Percentiles rank a stretch among this genome's conserved stretches.
These are phyloP conservation scores for Nomada fucata DNA, from an alignment of 2,888 invertebrate genomes.

Conservation along the genomic window DNA sequence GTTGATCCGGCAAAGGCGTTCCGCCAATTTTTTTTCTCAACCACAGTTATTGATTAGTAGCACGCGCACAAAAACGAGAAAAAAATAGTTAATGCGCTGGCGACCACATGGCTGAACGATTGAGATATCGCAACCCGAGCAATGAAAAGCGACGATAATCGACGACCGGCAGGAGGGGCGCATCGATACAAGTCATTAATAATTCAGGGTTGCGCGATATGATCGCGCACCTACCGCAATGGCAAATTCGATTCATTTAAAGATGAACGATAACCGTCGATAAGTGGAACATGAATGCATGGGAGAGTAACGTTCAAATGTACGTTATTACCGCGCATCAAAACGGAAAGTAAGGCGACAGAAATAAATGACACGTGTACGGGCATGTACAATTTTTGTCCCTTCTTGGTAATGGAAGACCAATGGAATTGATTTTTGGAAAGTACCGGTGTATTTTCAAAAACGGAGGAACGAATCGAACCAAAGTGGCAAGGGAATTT, in stretches of 20 bases:
- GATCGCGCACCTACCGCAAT: neutral
- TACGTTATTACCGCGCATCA: neutral
- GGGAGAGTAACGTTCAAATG: neutral
- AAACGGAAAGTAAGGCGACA: neutral
- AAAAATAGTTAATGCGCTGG: constrained; percentile 4
- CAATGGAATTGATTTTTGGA: too few species aligned
- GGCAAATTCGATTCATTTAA: constrained; percentile 8
- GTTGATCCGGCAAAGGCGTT: constrained; percentile 25
- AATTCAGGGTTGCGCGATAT: constrained; percentile 17
- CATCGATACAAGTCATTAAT: constrained; percentile 18
- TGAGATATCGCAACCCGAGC: constrained; percentile 12
- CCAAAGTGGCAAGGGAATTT: too few species aligned
- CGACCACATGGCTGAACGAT: neutral
- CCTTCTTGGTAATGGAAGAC: too few species aligned
- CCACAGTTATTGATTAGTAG: constrained; percentile 20
- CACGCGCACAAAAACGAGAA: too few species aligned
- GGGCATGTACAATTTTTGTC: too few species aligned
- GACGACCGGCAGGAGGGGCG: neutral
- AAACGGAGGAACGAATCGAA: too few species aligned
- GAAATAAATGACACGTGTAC: neutral
- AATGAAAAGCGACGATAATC: neutral
- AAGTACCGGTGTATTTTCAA: too few species aligned
- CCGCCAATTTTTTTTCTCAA: neutral
- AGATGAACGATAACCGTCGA: neutral
- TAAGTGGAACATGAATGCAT: neutral